These are phyloP conservation scores for Lobophora halterata DNA, from an alignment of 2,888 invertebrate species.

Conservation along the genomic window DNA sequence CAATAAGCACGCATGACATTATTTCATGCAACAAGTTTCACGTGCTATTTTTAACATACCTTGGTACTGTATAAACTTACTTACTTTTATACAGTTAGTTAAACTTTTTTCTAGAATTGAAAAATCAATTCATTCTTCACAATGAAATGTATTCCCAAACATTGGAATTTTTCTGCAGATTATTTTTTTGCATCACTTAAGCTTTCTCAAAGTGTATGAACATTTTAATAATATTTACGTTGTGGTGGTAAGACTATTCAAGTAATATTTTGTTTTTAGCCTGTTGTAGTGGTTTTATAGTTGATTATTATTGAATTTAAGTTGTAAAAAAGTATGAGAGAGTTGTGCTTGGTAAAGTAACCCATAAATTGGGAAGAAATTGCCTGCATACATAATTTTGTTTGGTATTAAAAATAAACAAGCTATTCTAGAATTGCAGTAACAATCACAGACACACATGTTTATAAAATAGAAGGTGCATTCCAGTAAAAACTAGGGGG, in stretches of 20 bases:
- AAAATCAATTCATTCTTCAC: slow-evolving; percentile 17
- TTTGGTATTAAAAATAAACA: slow-evolving; percentile 11
- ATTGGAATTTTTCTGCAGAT: slow-evolving; percentile 8
- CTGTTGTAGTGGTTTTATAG: slow-evolving; percentile 60
- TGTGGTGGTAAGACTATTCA: slow-evolving; percentile 34
- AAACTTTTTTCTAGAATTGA: slow-evolving; percentile 13
- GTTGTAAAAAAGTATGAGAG: slow-evolving; percentile 62
- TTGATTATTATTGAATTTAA: slow-evolving; percentile 58
- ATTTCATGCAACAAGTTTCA: slow-evolving; percentile 40
- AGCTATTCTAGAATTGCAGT: slow-evolving; percentile 16
- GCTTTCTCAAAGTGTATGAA: slow-evolving; percentile 21
- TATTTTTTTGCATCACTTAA: slow-evolving; percentile 8
- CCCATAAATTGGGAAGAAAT: slow-evolving; percentile 21
- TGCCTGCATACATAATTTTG: slow-evolving; percentile 9
- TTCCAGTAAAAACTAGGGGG: too few relatives aligned
- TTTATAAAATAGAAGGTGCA: slow-evolving; percentile 8
- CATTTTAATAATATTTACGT: slow-evolving; percentile 19
- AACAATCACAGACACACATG: slow-evolving; percentile 24
- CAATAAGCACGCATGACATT: slow-evolving; percentile 40
- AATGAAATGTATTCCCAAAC: slow-evolving; percentile 8
- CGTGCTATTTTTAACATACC: slow-evolving; percentile 24
- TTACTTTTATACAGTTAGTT: too few relatives aligned
- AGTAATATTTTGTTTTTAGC: slow-evolving; percentile 41
- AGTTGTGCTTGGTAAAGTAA: slow-evolving; percentile 48
- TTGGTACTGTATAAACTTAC: too few relatives aligned